phyloP scores from a whole-genome alignment of 2,888 invertebrate genomes.

The Mystacides longicornis region DNA sequence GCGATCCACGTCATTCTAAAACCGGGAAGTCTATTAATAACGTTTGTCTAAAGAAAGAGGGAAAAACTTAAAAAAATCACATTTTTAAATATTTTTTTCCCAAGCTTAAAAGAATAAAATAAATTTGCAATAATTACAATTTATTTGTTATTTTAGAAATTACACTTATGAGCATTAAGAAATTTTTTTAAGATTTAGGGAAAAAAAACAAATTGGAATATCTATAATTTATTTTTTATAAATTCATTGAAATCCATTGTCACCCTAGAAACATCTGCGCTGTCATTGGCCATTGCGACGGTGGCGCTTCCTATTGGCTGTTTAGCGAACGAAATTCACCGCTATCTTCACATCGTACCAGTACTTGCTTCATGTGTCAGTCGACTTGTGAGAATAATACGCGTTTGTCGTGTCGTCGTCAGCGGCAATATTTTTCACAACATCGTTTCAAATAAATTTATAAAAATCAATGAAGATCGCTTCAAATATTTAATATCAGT shows the following conservation, averaged over 20 bases:
- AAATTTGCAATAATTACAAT: no score
- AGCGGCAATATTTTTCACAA: no score
- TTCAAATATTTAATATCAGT: conserved; percentile 7
- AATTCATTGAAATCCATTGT: neutral
- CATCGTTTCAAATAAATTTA: neutral
- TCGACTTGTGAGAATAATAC: conserved; percentile 13
- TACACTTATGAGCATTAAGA: no score
- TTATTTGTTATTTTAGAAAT: no score
- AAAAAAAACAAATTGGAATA: neutral
- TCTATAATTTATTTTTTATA: neutral
- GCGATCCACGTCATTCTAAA: no score
- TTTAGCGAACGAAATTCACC: conserved; percentile 11
- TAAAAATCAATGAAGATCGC: neutral
- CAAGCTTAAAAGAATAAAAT: no score
- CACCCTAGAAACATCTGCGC: conserved; percentile 8
- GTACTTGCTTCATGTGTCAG: conserved; percentile 15
- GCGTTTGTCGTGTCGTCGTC: conserved; percentile 4
- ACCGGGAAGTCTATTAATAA: no score
- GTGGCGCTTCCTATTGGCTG: conserved; percentile 14
- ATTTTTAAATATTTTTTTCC: no score
- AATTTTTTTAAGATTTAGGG: neutral
- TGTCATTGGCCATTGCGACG: conserved; percentile 12
- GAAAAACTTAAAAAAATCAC: no score
- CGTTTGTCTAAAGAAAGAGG: no score
- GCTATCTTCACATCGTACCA: conserved; percentile 14